Conservation (phyloP, 2,113 vertebrate species). For the Vidua macroura region DNA sequence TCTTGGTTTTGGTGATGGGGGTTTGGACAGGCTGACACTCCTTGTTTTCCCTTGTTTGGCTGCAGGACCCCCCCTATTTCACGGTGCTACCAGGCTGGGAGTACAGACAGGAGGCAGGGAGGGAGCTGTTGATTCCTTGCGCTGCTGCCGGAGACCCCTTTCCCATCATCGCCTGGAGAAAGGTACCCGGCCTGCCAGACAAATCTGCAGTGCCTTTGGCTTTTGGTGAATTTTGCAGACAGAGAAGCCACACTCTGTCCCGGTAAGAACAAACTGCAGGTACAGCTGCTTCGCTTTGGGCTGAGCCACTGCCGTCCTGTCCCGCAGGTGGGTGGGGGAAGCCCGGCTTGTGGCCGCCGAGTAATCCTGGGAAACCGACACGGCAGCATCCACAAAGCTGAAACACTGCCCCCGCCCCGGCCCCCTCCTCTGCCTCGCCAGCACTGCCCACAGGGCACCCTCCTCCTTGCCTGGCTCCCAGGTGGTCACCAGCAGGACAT, state of each 20-base stretch:
- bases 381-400: conserved; percentile 18
- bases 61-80: conserved; percentile 97
- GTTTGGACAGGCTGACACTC: not conserved
- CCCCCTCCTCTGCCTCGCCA: not conserved
- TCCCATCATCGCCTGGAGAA: conserved; percentile 96
- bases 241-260: conserved; percentile 72
- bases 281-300: conserved; percentile 69
- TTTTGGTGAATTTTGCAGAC: conserved; percentile 72
- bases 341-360: conserved; percentile 8
- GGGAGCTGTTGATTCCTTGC: conserved; percentile 97
- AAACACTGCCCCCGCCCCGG: not conserved
- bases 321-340: conserved; percentile 69
- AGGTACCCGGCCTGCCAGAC: conserved; percentile 82
- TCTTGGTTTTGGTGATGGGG: not conserved
- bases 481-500: not conserved
- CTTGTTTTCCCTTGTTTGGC: not conserved
- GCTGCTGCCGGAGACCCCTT: conserved; percentile 98
- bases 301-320: conserved; percentile 65
- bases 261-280: conserved; percentile 71
- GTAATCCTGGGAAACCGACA: not conserved
- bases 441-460: not conserved
- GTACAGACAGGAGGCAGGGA: conserved; percentile 97
- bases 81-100: conserved; percentile 99
- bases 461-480: not conserved
- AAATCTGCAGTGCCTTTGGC: conserved; percentile 74